These are phyloP conservation scores for Stigmatopora nigra DNA, from an alignment of 2,113 vertebrate species.

Conservation along the genomic window DNA sequence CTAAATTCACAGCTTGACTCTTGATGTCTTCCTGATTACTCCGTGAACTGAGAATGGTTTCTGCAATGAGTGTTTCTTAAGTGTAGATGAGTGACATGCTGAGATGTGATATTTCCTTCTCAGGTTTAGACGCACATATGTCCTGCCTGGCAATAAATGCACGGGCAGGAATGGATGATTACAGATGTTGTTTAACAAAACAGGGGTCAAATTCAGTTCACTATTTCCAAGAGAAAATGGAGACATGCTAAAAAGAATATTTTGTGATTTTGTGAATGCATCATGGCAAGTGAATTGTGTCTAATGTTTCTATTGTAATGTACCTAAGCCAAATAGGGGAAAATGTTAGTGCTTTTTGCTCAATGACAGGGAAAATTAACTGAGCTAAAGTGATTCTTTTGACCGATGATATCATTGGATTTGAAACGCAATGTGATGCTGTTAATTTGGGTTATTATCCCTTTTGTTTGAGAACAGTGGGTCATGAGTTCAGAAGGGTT, in stretches of 20 bases:
- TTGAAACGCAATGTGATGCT: too few species aligned
- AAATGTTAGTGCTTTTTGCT: neutral
- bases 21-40: constrained; percentile 58
- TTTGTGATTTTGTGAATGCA: constrained; percentile 3
- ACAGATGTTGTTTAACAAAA: neutral
- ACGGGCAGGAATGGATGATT: neutral
- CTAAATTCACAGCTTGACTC: constrained; percentile 62
- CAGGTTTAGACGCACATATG: constrained; percentile 6
- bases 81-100: neutral
- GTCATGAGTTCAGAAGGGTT: too few species aligned
- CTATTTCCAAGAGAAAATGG: constrained; percentile 11
- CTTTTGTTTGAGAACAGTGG: too few species aligned
- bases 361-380: neutral
- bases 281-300: constrained; percentile 1
- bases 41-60: constrained; percentile 39
- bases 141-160: neutral
- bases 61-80: constrained; percentile 2
- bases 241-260: neutral
- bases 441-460: too few species aligned
- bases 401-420: too few species aligned
- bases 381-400: too few species aligned
- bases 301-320: neutral
- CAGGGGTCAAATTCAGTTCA: constrained; percentile 30
- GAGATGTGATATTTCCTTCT: constrained; percentile 21
- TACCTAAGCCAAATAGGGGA: neutral